phyloP scores from a whole-genome alignment of 2,888 invertebrate genomes.

The Agonopterix arenella region DNA sequence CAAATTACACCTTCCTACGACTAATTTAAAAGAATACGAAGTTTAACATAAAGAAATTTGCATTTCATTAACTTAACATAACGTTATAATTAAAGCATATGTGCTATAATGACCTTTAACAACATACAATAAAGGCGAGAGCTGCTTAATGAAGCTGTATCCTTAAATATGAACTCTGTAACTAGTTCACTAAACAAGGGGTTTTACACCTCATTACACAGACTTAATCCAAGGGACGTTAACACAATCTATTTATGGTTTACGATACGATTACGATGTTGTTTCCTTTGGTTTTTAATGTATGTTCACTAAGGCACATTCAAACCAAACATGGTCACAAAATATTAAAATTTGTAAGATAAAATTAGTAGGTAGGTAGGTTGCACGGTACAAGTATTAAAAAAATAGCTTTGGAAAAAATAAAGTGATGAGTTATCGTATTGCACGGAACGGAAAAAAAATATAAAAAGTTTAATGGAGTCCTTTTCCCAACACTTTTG shows the following conservation, averaged over 20 bases:
- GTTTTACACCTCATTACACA: conserved; percentile 58
- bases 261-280: conserved; percentile 19
- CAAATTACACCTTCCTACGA: neutral
- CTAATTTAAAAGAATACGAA: neutral
- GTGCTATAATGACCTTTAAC: neutral
- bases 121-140: neutral
- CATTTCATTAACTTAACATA: neutral
- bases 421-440: neutral
- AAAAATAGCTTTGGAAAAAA: neutral
- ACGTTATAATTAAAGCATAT: neutral
- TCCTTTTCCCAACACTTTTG: too few species aligned
- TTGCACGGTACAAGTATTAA: neutral
- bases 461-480: too few species aligned
- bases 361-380: too few species aligned
- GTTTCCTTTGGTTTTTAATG: neutral
- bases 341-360: neutral
- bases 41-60: too few species aligned
- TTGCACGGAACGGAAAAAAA: too few species aligned
- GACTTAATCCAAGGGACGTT: conserved; percentile 40
- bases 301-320: neutral
- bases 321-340: neutral
- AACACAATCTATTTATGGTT: conserved; percentile 16
- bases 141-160: neutral
- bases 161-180: conserved; percentile 32
- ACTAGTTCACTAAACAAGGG: conserved; percentile 54